Evolutionary conservation across 1,140 invertebrate species (phyloP).

Genomic region (Hyphantria cunea): DNA sequence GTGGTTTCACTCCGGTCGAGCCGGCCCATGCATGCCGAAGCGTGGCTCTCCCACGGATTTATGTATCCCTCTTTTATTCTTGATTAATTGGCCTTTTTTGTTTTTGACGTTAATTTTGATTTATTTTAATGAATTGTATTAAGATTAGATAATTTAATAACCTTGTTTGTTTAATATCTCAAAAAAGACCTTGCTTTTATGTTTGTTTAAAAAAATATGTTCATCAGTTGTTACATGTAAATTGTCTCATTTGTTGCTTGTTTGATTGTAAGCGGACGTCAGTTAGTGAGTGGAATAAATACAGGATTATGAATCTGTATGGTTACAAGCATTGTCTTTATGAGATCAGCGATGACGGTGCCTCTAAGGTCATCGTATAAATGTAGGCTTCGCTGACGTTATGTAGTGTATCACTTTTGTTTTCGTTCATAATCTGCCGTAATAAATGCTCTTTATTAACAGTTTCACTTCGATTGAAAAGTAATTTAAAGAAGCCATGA

Average conservation of each 20-base stretch:
- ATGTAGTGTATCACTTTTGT: conserved; percentile 7
- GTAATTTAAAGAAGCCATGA: too few species aligned
- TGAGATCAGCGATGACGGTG: conserved; percentile 59
- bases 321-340: conserved; percentile 33
- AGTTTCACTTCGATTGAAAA: neutral
- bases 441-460: neutral
- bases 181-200: conserved; percentile 11
- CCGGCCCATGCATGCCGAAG: too few species aligned
- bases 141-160: neutral
- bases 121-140: too few species aligned
- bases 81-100: too few species aligned
- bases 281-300: conserved; percentile 17
- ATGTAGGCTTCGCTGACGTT: conserved; percentile 9
- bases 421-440: conserved; percentile 7
- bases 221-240: conserved; percentile 18
- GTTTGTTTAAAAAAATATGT: conserved; percentile 14
- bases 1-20: too few species aligned
- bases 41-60: too few species aligned
- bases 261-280: conserved; percentile 10
- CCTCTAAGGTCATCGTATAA: conserved; percentile 46
- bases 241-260: conserved; percentile 11
- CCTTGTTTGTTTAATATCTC: conserved; percentile 7
- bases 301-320: conserved; percentile 16
- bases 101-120: too few species aligned
- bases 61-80: too few species aligned